phyloP scores from a whole-genome alignment of 2,888 invertebrate species.

The Unio delphinus region DNA sequence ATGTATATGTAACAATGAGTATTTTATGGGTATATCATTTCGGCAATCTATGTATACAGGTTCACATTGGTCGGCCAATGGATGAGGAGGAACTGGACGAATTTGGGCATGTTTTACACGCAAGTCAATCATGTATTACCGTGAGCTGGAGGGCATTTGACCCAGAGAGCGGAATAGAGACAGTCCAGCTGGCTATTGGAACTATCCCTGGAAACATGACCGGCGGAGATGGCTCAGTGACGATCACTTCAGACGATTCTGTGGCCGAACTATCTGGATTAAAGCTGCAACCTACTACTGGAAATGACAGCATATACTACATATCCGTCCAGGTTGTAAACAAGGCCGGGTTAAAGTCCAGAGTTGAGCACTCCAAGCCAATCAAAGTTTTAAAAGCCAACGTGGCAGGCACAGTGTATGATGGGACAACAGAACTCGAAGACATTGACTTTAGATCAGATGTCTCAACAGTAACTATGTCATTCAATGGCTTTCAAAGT shows the following conservation, averaged over 20 bases:
- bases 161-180: slow-evolving; percentile 42
- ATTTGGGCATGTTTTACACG: slow-evolving; percentile 33
- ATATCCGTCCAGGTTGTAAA: slow-evolving; percentile 37
- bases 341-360: slow-evolving; percentile 39
- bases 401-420: slow-evolving; percentile 45
- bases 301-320: slow-evolving; percentile 18
- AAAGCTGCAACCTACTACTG: slow-evolving; percentile 17
- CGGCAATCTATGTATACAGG: slow-evolving; percentile 16
- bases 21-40: background rate
- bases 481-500: slow-evolving; percentile 54
- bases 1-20: background rate
- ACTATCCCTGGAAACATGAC: slow-evolving; percentile 6
- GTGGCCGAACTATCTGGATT: slow-evolving; percentile 24
- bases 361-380: slow-evolving; percentile 19
- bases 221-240: slow-evolving; percentile 8
- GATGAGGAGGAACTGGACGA: slow-evolving; percentile 48
- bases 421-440: slow-evolving; percentile 34
- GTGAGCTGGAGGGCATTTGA: slow-evolving; percentile 43
- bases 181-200: slow-evolving; percentile 36
- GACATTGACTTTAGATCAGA: slow-evolving; percentile 45
- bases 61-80: slow-evolving; percentile 30
- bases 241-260: slow-evolving; percentile 14
- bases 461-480: slow-evolving; percentile 45
- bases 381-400: slow-evolving; percentile 41
- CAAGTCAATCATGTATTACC: slow-evolving; percentile 36